Percentiles rank a stretch among this genome's conserved stretches.
Conservation (phyloP, 2,113 vertebrate genomes). For the Raphicerus campestris region DNA sequence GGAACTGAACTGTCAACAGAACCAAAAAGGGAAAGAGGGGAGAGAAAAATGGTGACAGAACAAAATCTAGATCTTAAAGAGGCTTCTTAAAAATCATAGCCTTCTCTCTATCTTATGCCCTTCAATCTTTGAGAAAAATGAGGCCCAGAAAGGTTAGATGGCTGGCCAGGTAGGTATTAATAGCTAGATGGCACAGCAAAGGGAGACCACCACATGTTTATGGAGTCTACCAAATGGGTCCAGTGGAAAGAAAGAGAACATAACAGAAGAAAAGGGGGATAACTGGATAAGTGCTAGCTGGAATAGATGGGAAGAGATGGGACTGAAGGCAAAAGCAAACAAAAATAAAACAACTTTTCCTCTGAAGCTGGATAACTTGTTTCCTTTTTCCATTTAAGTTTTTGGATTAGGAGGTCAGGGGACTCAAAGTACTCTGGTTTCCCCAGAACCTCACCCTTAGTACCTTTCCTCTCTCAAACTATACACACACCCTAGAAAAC, state of each 20-base stretch:
- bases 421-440: background rate
- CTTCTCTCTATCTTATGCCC: background rate
- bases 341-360: conserved; percentile 28
- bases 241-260: background rate
- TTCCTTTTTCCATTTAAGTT: background rate
- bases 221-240: background rate
- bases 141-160: background rate
- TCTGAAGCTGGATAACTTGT: background rate
- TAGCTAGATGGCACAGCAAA: background rate
- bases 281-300: background rate
- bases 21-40: background rate
- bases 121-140: background rate
- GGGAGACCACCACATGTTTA: background rate
- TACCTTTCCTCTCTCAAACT: background rate
- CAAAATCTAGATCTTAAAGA: conserved; percentile 17
- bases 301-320: background rate
- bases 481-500: background rate
- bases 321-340: background rate
- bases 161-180: background rate
- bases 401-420: background rate
- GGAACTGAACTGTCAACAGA: conserved; percentile 31
- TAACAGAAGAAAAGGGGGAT: background rate
- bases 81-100: background rate
- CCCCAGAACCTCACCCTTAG: background rate
- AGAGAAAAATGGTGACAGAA: conserved; percentile 5